Conservation (phyloP, 1,140 invertebrate genomes). For the Sinella curviseta region DNA sequence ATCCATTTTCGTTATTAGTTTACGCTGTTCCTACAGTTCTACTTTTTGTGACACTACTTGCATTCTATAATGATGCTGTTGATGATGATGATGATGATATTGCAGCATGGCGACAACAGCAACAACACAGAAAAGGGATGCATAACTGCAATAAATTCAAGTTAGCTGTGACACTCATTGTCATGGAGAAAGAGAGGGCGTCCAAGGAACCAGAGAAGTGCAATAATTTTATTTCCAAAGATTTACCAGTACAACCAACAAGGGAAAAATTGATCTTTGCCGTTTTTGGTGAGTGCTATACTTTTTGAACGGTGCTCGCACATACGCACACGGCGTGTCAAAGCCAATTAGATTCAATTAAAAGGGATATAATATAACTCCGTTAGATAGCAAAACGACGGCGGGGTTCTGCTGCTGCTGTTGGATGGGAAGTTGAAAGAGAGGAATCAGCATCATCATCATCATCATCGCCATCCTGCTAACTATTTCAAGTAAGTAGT, state of each 20-base stretch:
- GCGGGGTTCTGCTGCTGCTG: too few species aligned
- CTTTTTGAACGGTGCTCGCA: not conserved
- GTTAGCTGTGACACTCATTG: not conserved
- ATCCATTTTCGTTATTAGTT: too few species aligned
- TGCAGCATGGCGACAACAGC: too few species aligned
- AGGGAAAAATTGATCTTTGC: conserved; percentile 5
- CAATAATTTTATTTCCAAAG: not conserved
- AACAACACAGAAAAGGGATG: not conserved
- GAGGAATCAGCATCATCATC: too few species aligned
- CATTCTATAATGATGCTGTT: too few species aligned
- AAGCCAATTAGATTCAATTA: conserved; percentile 12
- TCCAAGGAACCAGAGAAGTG: not conserved
- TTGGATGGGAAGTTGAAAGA: too few species aligned
- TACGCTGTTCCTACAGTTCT: too few species aligned
- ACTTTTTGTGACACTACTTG: too few species aligned
- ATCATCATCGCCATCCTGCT: too few species aligned
- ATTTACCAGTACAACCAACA: not conserved
- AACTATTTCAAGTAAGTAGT: too few species aligned
- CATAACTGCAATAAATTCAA: not conserved
- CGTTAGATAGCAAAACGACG: not conserved
- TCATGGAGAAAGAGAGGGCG: not conserved
- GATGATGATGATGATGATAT: too few species aligned
- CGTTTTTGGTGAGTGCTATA: not conserved
- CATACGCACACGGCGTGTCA: not conserved
- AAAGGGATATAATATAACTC: not conserved